A percentile compares a stretch with the other conserved stretches of the same genome.
Evolutionary conservation across 2,797 vertebrate genomes (phyloP).

Genomic region (Lacerta viridis): DNA sequence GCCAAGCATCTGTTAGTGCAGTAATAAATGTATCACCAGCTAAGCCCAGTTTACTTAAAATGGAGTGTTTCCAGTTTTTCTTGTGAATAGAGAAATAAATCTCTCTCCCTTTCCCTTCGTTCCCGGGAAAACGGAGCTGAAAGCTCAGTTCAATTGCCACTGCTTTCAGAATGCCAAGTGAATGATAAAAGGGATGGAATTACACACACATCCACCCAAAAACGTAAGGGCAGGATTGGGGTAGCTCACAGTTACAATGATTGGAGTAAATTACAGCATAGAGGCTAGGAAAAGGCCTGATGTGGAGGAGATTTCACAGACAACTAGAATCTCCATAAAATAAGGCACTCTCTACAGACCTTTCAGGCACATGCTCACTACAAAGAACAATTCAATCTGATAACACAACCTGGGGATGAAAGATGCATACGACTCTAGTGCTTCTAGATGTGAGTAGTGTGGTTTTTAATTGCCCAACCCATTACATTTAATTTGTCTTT

Average conservation of each 20-base stretch:
- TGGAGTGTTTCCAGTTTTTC: slow-evolving; percentile 16
- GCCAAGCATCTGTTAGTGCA: slow-evolving; percentile 42
- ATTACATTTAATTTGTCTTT: slow-evolving; percentile 59
- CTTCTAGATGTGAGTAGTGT: slow-evolving; percentile 20
- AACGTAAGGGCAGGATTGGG: background rate
- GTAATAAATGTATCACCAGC: slow-evolving; percentile 36
- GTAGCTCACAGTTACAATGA: background rate
- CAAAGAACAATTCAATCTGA: slow-evolving; percentile 33
- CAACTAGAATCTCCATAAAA: slow-evolving; percentile 10
- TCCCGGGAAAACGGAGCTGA: background rate
- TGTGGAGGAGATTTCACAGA: slow-evolving; percentile 26
- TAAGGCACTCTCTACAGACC: background rate
- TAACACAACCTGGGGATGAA: background rate
- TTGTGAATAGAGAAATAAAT: background rate
- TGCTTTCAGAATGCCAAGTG: background rate
- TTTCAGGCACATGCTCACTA: background rate
- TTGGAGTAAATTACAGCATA: slow-evolving; percentile 7
- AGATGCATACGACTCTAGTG: background rate
- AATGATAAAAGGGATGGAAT: slow-evolving; percentile 39
- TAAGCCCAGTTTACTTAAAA: slow-evolving; percentile 27
- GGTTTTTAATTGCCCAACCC: slow-evolving; percentile 41
- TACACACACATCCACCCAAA: background rate
- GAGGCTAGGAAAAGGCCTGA: slow-evolving; percentile 4
- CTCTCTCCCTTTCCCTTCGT: background rate
- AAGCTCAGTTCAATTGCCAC: background rate